A percentile compares a stretch with the other conserved stretches of the same genome.
phyloP scores from a whole-genome alignment of 2,797 vertebrate species.

The Anas acuta region DNA sequence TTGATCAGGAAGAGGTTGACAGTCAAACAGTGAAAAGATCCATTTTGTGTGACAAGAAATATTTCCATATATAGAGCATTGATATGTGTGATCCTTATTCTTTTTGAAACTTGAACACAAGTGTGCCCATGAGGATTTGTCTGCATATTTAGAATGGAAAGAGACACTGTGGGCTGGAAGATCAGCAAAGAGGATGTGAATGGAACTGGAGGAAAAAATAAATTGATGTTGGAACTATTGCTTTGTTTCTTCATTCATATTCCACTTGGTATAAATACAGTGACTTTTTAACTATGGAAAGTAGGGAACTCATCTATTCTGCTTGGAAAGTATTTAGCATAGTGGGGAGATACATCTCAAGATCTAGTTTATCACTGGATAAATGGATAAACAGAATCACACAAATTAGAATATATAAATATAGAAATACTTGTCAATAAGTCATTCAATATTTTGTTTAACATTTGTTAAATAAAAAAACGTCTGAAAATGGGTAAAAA shows the following conservation, averaged over 20 bases:
- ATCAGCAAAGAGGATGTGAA: background rate
- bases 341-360: background rate
- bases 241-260: constrained; percentile 33
- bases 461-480: background rate
- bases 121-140: background rate
- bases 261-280: constrained; percentile 17
- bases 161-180: background rate
- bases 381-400: background rate
- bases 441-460: background rate
- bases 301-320: background rate
- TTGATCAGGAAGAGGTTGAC: constrained; percentile 63
- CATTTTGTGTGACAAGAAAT: constrained; percentile 50
- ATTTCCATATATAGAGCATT: constrained; percentile 47
- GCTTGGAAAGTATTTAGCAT: constrained; percentile 16
- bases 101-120: background rate
- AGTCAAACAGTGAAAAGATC: constrained; percentile 52
- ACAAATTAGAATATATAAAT: background rate
- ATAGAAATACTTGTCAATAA: background rate
- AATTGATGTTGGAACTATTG: background rate
- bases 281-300: background rate
- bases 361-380: background rate
- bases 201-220: constrained; percentile 26
- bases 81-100: constrained; percentile 16
- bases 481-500: background rate
- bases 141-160: background rate